These are phyloP conservation scores for Bufo bufo DNA, from an alignment of 2,113 vertebrate species.

Conservation along the genomic window DNA sequence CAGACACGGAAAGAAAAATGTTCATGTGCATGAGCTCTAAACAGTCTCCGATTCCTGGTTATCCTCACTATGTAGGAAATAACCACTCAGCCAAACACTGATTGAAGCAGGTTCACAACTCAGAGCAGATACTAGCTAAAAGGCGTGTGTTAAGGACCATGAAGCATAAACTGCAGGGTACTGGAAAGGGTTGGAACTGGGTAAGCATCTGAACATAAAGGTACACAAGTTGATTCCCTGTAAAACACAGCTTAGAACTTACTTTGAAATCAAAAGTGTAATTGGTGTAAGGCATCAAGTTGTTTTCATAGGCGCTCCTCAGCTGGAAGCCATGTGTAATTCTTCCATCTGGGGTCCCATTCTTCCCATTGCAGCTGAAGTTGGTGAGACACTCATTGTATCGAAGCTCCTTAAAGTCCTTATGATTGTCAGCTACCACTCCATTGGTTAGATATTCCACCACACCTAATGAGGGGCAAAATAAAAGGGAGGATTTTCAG, in stretches of 20 bases:
- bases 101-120: too few species aligned
- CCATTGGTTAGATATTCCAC: slow-evolving; percentile 97
- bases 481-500: background rate
- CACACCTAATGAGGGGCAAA: slow-evolving; percentile 77
- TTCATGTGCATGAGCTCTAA: too few species aligned
- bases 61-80: too few species aligned
- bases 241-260: slow-evolving; percentile 60
- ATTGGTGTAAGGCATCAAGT: slow-evolving; percentile 99
- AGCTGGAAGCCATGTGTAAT: slow-evolving; percentile 97
- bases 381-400: slow-evolving; percentile 97
- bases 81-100: too few species aligned
- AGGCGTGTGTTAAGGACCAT: too few species aligned
- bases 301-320: slow-evolving; percentile 96
- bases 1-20: too few species aligned
- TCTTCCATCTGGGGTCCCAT: slow-evolving; percentile 87
- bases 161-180: too few species aligned
- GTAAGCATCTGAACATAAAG: too few species aligned
- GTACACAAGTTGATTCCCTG: too few species aligned
- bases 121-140: too few species aligned
- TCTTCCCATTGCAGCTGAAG: slow-evolving; percentile 95
- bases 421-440: slow-evolving; percentile 97
- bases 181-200: too few species aligned
- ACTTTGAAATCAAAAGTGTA: slow-evolving; percentile 99
- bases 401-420: slow-evolving; percentile 97
- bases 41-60: too few species aligned